Evolutionary conservation across 2,797 vertebrate species (phyloP).

Genomic region (Echeneis naucrates): DNA sequence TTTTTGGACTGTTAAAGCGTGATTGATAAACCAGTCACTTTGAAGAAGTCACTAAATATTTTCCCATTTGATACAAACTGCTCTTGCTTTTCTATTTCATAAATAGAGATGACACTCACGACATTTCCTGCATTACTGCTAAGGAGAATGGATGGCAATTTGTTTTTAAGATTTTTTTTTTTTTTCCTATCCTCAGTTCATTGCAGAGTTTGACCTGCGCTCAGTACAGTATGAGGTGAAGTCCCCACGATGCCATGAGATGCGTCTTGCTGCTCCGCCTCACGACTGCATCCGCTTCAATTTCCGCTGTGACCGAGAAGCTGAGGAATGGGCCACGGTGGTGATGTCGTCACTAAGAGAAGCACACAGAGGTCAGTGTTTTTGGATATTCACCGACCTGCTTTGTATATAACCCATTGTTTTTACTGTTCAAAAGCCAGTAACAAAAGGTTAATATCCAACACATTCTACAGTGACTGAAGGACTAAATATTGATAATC

Average conservation of each 20-base stretch:
- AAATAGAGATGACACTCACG: not conserved
- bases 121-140: not conserved
- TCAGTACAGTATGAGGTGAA: slow-evolving; percentile 87
- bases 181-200: slow-evolving; percentile 74
- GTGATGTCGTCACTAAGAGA: slow-evolving; percentile 89
- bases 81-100: not conserved
- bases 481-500: not conserved
- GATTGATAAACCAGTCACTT: not conserved
- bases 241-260: slow-evolving; percentile 86
- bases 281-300: slow-evolving; percentile 86
- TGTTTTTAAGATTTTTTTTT: not conserved
- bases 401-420: not conserved
- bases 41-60: not conserved
- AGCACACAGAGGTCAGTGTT: slow-evolving; percentile 86
- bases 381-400: not conserved
- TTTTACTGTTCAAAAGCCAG: not conserved
- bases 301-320: slow-evolving; percentile 91
- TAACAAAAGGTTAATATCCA: not conserved
- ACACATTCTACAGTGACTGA: not conserved
- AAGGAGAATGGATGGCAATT: not conserved
- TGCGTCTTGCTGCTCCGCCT: slow-evolving; percentile 81
- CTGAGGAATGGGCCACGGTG: slow-evolving; percentile 92
- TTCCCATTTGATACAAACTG: not conserved
- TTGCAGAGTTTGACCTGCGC: slow-evolving; percentile 88
- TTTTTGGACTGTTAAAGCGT: not conserved